Base-by-base conservation (phyloP, 2,797 vertebrate genomes). In the Molossus alvarezi region DNA sequence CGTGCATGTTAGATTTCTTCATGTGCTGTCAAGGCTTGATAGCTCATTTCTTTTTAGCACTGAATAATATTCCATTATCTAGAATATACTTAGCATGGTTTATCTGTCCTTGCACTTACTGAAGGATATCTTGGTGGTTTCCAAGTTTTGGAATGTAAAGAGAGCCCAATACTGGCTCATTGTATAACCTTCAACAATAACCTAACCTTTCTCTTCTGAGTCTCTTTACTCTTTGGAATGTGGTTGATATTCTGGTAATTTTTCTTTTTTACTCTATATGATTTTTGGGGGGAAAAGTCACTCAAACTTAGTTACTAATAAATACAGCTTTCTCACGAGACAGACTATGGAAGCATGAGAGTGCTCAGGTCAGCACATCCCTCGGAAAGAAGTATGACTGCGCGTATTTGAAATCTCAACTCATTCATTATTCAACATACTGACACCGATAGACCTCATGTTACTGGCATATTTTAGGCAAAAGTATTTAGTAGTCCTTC, bases 171-270 rank as follows among this genome's bases (percentile, higher is more conserved):
- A 7, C 62, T 10, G 51, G 53, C 29, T 33, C 41, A 3, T n/a
- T 6, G 11, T 23, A 29, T 7, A 1, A 1, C 65, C 15, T 48
- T 20, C 14, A 25, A 0, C 62, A 0, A 4, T 21, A n/a, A 9
- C 53, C 51, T 27, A 5, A 15, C 53, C 62, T 55, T 27, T n/a
- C n/a, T n/a, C 65, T 29, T 29, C 18, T 17, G 55, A 20, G 29
- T 37, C 11, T 48, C 51, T 60, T n/a, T 69, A n/a, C 81, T 29
- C n/a, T 64, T 6, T 29, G 25, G 25, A 27, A 4, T 29, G 29
- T 72, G 57, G 60, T 2, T 25, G 29, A 8, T 33, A 6, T 53
- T 11, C 69, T 23, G 87, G 58, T 57, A 12, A 41, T 37, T 51
- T 58, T 53, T n/a, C n/a, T n/a, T 80, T 33, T 69, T 65, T 17